Evolutionary conservation across 92 coral and sea anemone genomes (phyloP), one percentile per base, ranked within the genome.

Genomic region (Micromussa lordhowensis): DNA sequence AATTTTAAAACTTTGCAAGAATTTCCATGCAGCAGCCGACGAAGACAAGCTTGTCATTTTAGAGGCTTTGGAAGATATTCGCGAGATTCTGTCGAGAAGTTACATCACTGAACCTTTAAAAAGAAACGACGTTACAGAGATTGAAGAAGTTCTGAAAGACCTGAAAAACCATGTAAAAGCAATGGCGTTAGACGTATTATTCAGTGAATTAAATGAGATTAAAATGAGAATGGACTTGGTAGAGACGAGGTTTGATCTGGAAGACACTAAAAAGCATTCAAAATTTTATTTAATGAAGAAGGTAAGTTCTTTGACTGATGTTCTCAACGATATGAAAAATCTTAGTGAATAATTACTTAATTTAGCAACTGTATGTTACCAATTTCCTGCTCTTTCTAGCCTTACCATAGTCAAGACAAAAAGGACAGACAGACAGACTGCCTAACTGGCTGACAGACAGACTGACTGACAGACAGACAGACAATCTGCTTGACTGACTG

Each of bases 1-100:
- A 14, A 81, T 90, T 63, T 19, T 92, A n/a, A 44, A 85, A 22
- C 63, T 90, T 61, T 90, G 68, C 79, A 92, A 90, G 71, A 88
- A 78, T 14, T 66, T 90, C 36, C 83, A 81, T 79, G 51, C 48
- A 26, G 64, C 48, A 32, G 90, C 85, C 30, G 26, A 82, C 3
- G 92, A 89, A 22, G 95, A 92, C 40, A 90, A 69, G 24, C 78
- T 86, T 6, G 32, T 73, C 28, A 53, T 92, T 13, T 63, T 89
- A 12, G 68, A 79, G 16, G 69, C 82, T 30, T 70, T 92, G 63
- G 40, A 82, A 44, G 82, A 86, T 24, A 70, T 92, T 32, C 91
- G 91, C 26, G 21, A 51, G 32, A 81, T 86, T 36, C 86, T 89
- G 38, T 35, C 35, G 29, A 73, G 54, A 24, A 36, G 40, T n/a